Evolutionary conservation across 2,113 vertebrate species (phyloP), one percentile per base, ranked within the genome.

Genomic region (Promerops cafer): DNA sequence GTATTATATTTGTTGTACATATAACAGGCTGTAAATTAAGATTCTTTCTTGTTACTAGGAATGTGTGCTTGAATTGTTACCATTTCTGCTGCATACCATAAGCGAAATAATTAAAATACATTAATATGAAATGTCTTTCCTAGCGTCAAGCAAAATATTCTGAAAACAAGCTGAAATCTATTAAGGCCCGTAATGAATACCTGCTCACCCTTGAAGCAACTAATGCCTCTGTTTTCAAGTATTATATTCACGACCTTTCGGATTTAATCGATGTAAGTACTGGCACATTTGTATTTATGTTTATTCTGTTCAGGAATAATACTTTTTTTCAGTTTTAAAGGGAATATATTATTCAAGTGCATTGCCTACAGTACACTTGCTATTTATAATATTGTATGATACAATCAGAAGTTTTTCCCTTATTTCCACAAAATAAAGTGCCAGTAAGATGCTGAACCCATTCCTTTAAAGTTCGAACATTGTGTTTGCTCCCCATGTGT

Each of bases 81-180:
- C 4, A 31, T 53, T 94, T 89, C 87, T 90, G 27, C 37, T 93
- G 39, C 17, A 24, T 92, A 66, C 42, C 75, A 89, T 59, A 85
- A 30, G 11, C 33, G 14, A 87, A 80, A 53, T 80, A 40, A 87
- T 90, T 95, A 64, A 91, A 44, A 82, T 84, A 35, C 68, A 53
- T 88, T 94, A 71, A 96, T 81, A 44, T 42, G 64, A 57, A 9
- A 68, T 83, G 72, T 94, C 89, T 93, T 97, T 97, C 89, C 94
- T 97, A 99, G 99, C 99, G 99, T 94, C 99, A 99, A 98, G 99
- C 99, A 94, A 99, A 99, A 96, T 99, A 99, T 94, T 99, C 99
- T 0, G 99, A 99, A 97, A 99, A 99, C 98, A 99, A 99, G 97
- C 98, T 99, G 96, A 99, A 99, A 96, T 99, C 99, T 15, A 99